Evolutionary conservation across 2,797 vertebrate species (phyloP).

Genomic region (Pipistrellus pipistrellus): DNA sequence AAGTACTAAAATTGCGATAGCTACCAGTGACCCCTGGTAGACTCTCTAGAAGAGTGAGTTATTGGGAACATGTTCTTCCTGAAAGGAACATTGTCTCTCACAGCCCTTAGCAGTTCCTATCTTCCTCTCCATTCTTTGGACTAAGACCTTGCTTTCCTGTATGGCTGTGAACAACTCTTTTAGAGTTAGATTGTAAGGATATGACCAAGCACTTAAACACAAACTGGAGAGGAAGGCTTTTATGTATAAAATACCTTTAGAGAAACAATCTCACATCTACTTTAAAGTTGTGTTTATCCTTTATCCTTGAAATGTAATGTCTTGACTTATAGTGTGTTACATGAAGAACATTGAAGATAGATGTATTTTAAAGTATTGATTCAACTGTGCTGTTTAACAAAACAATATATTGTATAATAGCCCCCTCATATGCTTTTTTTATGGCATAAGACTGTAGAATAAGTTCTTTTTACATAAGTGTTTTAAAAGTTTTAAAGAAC

Average conservation of each 20-base stretch:
- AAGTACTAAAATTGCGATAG: slow-evolving; percentile 19
- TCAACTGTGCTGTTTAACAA: slow-evolving; percentile 55
- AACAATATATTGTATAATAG: slow-evolving; percentile 51
- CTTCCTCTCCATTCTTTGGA: slow-evolving; percentile 27
- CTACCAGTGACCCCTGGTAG: not conserved
- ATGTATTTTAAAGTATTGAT: slow-evolving; percentile 43
- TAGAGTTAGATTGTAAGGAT: not conserved
- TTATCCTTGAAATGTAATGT: slow-evolving; percentile 63
- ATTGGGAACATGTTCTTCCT: not conserved
- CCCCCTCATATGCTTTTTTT: slow-evolving; percentile 55
- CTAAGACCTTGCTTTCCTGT: slow-evolving; percentile 33
- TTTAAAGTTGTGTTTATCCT: slow-evolving; percentile 57
- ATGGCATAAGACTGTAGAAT: slow-evolving; percentile 26
- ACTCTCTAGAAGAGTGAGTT: not conserved
- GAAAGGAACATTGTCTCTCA: slow-evolving; percentile 49
- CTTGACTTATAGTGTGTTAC: slow-evolving; percentile 35
- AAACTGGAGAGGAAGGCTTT: slow-evolving; percentile 33
- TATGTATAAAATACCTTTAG: slow-evolving; percentile 35
- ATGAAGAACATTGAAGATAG: slow-evolving; percentile 49
- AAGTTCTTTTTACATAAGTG: slow-evolving; percentile 56
- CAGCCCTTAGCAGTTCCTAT: not conserved
- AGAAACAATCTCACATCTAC: slow-evolving; percentile 30
- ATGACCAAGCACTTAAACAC: not conserved
- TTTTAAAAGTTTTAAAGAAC: slow-evolving; percentile 72
- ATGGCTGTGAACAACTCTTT: not conserved